phyloP scores from a whole-genome alignment of 2,888 invertebrate genomes.

The Drosophila affinis region DNA sequence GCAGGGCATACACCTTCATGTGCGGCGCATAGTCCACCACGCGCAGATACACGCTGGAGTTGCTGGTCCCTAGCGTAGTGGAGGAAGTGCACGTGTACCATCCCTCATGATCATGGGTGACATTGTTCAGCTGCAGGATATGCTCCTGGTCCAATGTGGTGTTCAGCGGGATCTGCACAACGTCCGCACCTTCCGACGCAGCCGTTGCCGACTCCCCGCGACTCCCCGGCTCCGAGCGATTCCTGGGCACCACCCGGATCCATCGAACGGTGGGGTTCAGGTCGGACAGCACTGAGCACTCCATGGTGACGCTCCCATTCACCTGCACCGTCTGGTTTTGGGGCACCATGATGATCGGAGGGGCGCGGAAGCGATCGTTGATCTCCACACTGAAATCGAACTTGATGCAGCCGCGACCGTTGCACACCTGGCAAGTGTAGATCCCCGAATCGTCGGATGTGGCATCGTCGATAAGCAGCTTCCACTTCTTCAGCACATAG shows the following conservation, averaged over 20 bases:
- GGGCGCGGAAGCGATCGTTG: constrained; percentile 91
- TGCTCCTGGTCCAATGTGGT: constrained; percentile 83
- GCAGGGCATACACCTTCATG: constrained; percentile 58
- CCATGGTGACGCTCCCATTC: constrained; percentile 89
- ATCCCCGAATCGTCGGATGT: constrained; percentile 92
- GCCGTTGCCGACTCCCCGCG: background rate
- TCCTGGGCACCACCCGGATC: constrained; percentile 85
- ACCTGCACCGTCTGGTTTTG: constrained; percentile 91
- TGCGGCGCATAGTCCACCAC: constrained; percentile 86
- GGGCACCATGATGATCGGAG: constrained; percentile 93
- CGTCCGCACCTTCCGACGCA: background rate
- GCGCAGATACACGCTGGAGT: constrained; percentile 92
- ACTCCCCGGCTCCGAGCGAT: constrained; percentile 43
- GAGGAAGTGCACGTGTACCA: constrained; percentile 98
- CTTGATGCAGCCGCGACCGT: constrained; percentile 90
- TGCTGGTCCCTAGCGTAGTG: constrained; percentile 92
- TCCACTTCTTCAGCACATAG: constrained; percentile 88
- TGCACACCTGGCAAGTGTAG: constrained; percentile 95
- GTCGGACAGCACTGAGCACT: constrained; percentile 93
- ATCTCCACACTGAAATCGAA: constrained; percentile 89
- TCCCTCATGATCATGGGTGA: constrained; percentile 94
- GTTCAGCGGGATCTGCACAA: constrained; percentile 50
- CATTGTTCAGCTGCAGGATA: constrained; percentile 91
- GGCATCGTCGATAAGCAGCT: constrained; percentile 90
- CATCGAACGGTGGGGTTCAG: constrained; percentile 92